Evolutionary conservation across 2,888 invertebrate species (phyloP), one percentile per base, ranked within the genome.

Genomic region (Dasysyrphus albostriatus): DNA sequence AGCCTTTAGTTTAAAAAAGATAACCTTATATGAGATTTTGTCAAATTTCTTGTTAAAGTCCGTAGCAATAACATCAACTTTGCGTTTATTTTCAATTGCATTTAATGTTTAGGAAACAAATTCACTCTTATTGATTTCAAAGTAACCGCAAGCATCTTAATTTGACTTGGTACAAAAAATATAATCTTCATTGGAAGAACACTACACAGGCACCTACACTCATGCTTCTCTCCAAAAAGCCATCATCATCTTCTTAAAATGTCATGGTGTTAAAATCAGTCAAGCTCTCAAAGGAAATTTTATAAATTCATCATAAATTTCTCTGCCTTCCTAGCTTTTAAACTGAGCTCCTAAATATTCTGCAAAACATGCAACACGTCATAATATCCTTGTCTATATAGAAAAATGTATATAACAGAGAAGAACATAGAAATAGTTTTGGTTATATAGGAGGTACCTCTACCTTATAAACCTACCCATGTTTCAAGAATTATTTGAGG

Each of bases 281-380:
- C 32, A 47, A 47, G 19, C 37, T 39, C 59, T 37, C 34, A 65
- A 65, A 65, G 32, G 29, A 47, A 47, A 34, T 65, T 47, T 65
- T 65, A 65, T 65, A 65, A 65, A 65, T 47, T 65, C 65, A 65
- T 65, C 65, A 65, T 32, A 32, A 47, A 47, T 65, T 65, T 65
- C 29, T 44, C 42, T 63, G 61, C 24, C 63, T 65, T 47, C 12
- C 32, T 65, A 47, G 3, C 47, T 47, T 49, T 59, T 37, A 12
- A 59, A 34, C 37, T 37, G 19, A 37, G 39, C 39, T 37, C 0
- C 12, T 37, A n/a, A 39, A 37, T 61, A 42, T 61, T 61, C 19
- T n/a, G 1, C 14, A 61, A 24, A 61, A 34, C 67, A 67, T 67
- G 67, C 67, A 67, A 67, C 67, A 67, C 44, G 44, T 29, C 29